Conservation (phyloP, 2,888 invertebrate genomes). For the Macrophya alboannulata region DNA sequence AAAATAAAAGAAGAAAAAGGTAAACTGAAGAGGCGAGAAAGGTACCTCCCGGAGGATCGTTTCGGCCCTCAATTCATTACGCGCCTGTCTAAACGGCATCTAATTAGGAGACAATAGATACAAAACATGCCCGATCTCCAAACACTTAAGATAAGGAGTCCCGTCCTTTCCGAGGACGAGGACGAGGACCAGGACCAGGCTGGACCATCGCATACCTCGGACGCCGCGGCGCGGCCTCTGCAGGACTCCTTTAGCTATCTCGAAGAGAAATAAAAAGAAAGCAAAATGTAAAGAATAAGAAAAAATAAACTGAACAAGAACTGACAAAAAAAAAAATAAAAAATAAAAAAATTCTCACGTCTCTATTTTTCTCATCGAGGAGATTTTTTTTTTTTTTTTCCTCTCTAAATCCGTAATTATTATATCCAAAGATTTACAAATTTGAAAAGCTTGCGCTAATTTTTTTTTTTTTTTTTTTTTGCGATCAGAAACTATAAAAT, state of each 20-base stretch:
- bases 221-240: not conserved
- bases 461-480: too few species aligned
- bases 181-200: not conserved
- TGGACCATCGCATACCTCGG: conserved; percentile 64
- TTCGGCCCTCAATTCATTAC: conserved; percentile 70
- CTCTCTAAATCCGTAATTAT: not conserved
- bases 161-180: conserved; percentile 49
- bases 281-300: not conserved
- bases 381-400: too few species aligned
- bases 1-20: not conserved
- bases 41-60: conserved; percentile 32
- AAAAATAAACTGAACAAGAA: too few species aligned
- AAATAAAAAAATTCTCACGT: not conserved
- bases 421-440: too few species aligned
- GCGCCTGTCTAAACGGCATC: conserved; percentile 73
- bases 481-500: too few species aligned
- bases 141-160: conserved; percentile 73
- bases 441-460: too few species aligned
- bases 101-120: conserved; percentile 78
- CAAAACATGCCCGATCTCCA: conserved; percentile 76
- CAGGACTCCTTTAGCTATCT: not conserved
- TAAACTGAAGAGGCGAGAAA: not conserved
- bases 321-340: not conserved
- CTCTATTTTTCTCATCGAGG: not conserved
- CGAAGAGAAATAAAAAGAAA: not conserved